phyloP scores from a whole-genome alignment of 2,888 invertebrate species.

The Melolontha melolontha region DNA sequence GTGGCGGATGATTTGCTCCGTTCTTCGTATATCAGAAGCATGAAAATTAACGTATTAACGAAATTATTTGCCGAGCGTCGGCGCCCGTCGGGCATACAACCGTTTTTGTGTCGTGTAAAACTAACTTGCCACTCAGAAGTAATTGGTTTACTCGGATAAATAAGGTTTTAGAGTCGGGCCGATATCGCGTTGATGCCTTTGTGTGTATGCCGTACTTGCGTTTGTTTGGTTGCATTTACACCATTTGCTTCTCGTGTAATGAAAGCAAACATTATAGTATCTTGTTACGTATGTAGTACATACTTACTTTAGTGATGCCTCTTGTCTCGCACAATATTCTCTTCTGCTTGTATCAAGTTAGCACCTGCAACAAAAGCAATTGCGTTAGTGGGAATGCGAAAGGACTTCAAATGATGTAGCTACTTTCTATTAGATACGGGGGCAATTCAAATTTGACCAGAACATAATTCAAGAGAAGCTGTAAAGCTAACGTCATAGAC shows the following conservation, averaged over 20 bases:
- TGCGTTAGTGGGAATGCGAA: neutral
- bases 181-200: neutral
- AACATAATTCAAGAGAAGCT: too few relatives aligned
- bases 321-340: conserved; percentile 1
- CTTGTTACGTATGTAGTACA: too few relatives aligned
- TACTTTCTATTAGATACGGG: neutral
- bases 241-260: too few relatives aligned
- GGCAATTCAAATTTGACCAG: too few relatives aligned
- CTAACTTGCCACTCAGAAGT: conserved; percentile 7
- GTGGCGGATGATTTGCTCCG: too few relatives aligned
- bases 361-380: conserved; percentile 9
- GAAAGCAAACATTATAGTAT: too few relatives aligned
- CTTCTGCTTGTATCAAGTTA: neutral
- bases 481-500: too few relatives aligned
- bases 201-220: conserved; percentile 5
- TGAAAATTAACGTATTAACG: conserved; percentile 3
- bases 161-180: neutral
- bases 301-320: neutral
- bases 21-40: neutral
- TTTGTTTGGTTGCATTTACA: neutral
- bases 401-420: too few relatives aligned
- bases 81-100: neutral
- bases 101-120: neutral
- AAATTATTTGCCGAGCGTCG: conserved; percentile 3
- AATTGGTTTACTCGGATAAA: conserved; percentile 24